Percentiles rank a stretch among this genome's conserved stretches.
Conservation (phyloP, 1,140 invertebrate genomes). For the Drosophila kikkawai region DNA sequence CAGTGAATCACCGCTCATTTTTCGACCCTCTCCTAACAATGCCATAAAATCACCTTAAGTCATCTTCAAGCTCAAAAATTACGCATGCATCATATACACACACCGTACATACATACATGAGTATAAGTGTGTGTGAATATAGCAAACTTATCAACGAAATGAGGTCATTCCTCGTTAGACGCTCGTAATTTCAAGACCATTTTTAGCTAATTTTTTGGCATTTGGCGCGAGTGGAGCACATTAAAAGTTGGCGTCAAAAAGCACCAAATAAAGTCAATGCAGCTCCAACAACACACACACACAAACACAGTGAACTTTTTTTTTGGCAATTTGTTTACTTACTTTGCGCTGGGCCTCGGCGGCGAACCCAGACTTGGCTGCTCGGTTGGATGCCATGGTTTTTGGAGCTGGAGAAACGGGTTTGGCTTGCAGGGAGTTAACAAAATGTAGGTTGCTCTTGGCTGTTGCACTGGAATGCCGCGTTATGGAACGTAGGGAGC, state of each 20-base stretch:
- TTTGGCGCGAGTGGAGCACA: constrained; percentile 51
- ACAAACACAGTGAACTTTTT: neutral
- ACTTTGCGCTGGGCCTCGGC: constrained; percentile 97
- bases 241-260: constrained; percentile 41
- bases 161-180: constrained; percentile 74
- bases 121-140: constrained; percentile 20
- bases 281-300: constrained; percentile 37
- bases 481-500: constrained; percentile 36
- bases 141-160: constrained; percentile 60
- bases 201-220: constrained; percentile 61
- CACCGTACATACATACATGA: neutral
- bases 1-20: constrained; percentile 21
- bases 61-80: constrained; percentile 49
- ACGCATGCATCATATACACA: constrained; percentile 54
- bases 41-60: constrained; percentile 39
- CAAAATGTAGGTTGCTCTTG: constrained; percentile 59
- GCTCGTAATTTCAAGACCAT: constrained; percentile 61
- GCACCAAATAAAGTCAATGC: constrained; percentile 77
- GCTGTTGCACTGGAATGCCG: constrained; percentile 37
- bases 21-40: constrained; percentile 20
- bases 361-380: constrained; percentile 96
- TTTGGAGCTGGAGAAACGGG: constrained; percentile 70
- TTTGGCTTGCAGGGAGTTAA: constrained; percentile 76
- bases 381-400: constrained; percentile 93
- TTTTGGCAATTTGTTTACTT: constrained; percentile 84